Percentiles rank a stretch among this genome's conserved stretches.
phyloP scores from a whole-genome alignment of 2,888 invertebrate genomes.

The Drosophila ezoana region DNA sequence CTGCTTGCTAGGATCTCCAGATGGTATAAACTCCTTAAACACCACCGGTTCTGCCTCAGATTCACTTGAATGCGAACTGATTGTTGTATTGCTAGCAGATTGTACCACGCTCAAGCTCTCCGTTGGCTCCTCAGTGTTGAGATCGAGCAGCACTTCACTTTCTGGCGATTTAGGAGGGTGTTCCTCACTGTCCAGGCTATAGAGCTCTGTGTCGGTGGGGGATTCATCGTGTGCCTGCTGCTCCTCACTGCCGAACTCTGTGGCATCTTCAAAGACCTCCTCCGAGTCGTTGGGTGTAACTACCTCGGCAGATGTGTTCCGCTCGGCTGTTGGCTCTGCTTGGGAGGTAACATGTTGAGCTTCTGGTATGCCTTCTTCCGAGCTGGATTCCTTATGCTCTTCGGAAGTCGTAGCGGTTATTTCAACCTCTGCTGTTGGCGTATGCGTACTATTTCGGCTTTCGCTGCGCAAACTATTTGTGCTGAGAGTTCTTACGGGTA shows the following conservation, averaged over 20 bases:
- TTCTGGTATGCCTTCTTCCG: background rate
- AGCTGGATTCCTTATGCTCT: background rate
- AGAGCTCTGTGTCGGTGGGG: slow-evolving; percentile 75
- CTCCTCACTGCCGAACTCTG: slow-evolving; percentile 73
- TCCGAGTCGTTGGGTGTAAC: slow-evolving; percentile 46
- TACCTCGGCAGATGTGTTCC: background rate
- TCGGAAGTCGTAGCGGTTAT: background rate
- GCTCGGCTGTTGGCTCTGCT: background rate
- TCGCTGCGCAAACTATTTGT: slow-evolving; percentile 67
- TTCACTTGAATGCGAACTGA: slow-evolving; percentile 68
- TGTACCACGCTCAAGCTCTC: slow-evolving; percentile 34
- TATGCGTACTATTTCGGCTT: slow-evolving; percentile 31
- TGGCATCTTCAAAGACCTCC: slow-evolving; percentile 76
- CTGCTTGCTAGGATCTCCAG: slow-evolving; percentile 82
- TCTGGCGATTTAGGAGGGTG: slow-evolving; percentile 49
- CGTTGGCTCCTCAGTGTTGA: slow-evolving; percentile 33
- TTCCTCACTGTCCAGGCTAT: slow-evolving; percentile 72
- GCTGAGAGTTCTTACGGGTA: slow-evolving; percentile 75
- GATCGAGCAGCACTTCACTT: slow-evolving; percentile 64
- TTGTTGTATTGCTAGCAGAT: slow-evolving; percentile 64
- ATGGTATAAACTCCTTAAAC: slow-evolving; percentile 79
- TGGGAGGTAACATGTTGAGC: background rate
- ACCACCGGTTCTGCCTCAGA: slow-evolving; percentile 53
- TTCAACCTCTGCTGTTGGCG: slow-evolving; percentile 32
- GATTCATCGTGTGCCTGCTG: slow-evolving; percentile 51